Evolutionary conservation across 2,888 invertebrate genomes (phyloP).

Genomic region (Stegana nigrithorax): DNA sequence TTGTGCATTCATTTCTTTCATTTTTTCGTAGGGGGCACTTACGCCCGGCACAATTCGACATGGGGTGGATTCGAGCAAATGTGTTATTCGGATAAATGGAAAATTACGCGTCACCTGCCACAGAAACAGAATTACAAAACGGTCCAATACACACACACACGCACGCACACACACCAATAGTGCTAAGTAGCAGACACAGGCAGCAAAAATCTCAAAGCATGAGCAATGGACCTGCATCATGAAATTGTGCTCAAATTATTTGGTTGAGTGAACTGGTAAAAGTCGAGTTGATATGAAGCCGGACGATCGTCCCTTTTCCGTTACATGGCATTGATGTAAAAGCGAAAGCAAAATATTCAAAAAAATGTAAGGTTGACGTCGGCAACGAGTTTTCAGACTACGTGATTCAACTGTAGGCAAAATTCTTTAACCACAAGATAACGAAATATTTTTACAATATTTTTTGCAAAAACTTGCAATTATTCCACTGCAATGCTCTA

Average conservation of each 20-base stretch:
- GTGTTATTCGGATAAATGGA: too few relatives aligned
- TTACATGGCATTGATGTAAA: constrained; percentile 38
- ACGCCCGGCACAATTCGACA: constrained; percentile 61
- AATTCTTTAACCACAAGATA: too few relatives aligned
- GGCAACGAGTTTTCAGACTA: too few relatives aligned
- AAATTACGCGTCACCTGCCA: constrained; percentile 70
- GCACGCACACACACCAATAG: constrained; percentile 3
- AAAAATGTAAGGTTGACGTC: too few relatives aligned
- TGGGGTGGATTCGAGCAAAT: constrained; percentile 64
- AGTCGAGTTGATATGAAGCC: constrained; percentile 44
- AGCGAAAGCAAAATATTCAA: too few relatives aligned
- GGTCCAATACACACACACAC: constrained; percentile 33
- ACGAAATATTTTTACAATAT: too few relatives aligned
- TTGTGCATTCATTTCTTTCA: constrained; percentile 38
- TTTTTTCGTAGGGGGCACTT: constrained; percentile 51
- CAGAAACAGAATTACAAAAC: constrained; percentile 45
- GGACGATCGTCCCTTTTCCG: constrained; percentile 43
- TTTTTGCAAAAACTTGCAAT: constrained; percentile 21
- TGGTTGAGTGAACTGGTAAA: constrained; percentile 64
- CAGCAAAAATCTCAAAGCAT: constrained; percentile 52
- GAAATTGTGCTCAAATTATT: constrained; percentile 64
- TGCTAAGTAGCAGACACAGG: constrained; percentile 17
- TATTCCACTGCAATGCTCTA: constrained; percentile 43
- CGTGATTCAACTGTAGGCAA: too few relatives aligned
- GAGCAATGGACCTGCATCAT: constrained; percentile 62